phyloP scores from a whole-genome alignment of 2,113 vertebrate species.

The Tor tambroides region DNA sequence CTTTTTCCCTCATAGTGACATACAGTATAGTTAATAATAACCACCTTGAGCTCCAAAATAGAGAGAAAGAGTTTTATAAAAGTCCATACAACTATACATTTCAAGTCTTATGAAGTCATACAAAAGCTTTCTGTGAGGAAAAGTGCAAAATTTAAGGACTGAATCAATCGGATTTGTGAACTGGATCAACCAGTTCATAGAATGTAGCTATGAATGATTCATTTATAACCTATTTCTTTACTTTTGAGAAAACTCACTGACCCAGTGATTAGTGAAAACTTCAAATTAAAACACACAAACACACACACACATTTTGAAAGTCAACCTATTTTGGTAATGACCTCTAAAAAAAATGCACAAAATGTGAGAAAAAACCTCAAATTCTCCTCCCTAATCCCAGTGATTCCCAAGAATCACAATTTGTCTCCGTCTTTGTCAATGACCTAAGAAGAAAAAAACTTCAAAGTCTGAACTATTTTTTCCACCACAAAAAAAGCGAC shows the following conservation, averaged over 20 bases:
- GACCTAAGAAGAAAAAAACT: background rate
- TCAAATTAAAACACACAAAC: background rate
- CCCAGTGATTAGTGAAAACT: too few species aligned
- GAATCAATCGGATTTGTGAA: background rate
- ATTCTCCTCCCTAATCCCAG: background rate
- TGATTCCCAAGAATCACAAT: background rate
- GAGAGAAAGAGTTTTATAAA: background rate
- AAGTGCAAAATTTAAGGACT: background rate
- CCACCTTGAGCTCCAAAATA: background rate
- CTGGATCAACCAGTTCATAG: background rate
- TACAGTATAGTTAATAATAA: background rate
- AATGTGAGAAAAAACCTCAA: background rate
- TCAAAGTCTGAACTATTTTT: constrained; percentile 30
- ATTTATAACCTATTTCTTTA: background rate
- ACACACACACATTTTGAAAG: background rate
- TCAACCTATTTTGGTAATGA: background rate
- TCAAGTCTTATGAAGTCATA: background rate
- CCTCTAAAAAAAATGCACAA: background rate
- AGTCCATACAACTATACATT: background rate
- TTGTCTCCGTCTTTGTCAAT: constrained; percentile 17
- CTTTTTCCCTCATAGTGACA: background rate
- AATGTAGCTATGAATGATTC: background rate
- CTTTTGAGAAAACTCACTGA: background rate
- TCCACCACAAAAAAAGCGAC: constrained; percentile 17
- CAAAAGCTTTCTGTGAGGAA: background rate